Evolutionary conservation across 2,888 invertebrate genomes (phyloP).

Genomic region (Pantelozetes paolii): DNA sequence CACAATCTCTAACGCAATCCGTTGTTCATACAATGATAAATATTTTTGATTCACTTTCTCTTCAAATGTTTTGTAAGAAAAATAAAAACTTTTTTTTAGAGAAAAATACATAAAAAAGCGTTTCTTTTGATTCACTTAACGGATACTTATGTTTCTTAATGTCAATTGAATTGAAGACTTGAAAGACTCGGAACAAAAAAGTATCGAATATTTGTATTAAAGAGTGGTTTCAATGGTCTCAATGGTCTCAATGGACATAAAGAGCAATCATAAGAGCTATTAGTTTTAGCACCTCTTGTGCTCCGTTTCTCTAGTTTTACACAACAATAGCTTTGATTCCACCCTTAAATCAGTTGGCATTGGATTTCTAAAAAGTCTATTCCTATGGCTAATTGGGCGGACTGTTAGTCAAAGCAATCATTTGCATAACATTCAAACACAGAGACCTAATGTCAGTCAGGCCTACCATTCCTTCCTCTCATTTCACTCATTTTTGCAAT

Average conservation of each 20-base stretch:
- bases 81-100: not conserved
- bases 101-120: not conserved
- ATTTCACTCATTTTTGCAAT: too few relatives aligned
- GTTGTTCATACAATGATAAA: not conserved
- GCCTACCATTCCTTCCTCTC: too few relatives aligned
- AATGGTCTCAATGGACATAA: constrained; percentile 26
- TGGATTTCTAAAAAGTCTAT: constrained; percentile 22
- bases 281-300: constrained; percentile 35
- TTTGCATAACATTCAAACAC: too few relatives aligned
- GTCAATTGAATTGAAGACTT: not conserved
- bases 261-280: constrained; percentile 20
- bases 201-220: too few relatives aligned
- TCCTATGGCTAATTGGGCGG: constrained; percentile 29
- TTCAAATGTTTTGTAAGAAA: too few relatives aligned
- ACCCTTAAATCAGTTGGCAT: constrained; percentile 36
- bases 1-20: not conserved
- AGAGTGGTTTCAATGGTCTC: not conserved
- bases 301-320: constrained; percentile 8
- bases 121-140: not conserved
- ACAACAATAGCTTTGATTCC: constrained; percentile 24
- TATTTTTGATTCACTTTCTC: not conserved
- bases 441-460: too few relatives aligned
- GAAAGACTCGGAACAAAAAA: not conserved
- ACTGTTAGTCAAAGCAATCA: too few relatives aligned
- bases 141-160: constrained; percentile 15